Conservation (phyloP, 2,113 vertebrate genomes). For the Malurus elegans region DNA sequence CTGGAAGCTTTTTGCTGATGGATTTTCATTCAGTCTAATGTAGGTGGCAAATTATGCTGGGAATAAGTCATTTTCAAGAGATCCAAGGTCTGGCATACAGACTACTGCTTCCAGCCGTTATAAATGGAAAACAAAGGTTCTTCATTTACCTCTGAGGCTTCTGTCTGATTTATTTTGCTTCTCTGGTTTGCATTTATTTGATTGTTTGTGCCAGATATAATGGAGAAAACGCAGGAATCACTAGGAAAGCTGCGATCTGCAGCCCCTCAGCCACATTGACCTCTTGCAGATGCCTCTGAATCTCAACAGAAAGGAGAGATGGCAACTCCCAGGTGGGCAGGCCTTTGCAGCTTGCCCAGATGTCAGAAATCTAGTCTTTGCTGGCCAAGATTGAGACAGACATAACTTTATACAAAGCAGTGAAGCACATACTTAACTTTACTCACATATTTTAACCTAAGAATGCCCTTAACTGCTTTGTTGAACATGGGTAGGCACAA, state of each 20-base stretch:
- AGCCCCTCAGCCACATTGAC: neutral
- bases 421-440: neutral
- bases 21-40: constrained; percentile 54
- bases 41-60: constrained; percentile 36
- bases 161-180: constrained; percentile 36
- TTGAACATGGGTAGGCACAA: neutral
- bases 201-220: constrained; percentile 61
- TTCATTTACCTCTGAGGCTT: constrained; percentile 65
- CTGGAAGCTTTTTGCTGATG: constrained; percentile 39
- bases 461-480: neutral
- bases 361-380: neutral
- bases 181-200: constrained; percentile 56
- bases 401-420: neutral
- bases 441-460: neutral
- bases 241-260: constrained; percentile 21
- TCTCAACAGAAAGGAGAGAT: neutral
- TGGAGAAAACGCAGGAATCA: constrained; percentile 32
- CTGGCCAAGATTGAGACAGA: neutral
- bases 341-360: neutral
- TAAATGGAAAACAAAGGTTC: constrained; percentile 64
- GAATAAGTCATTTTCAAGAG: constrained; percentile 39
- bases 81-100: constrained; percentile 34
- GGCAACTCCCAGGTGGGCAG: neutral
- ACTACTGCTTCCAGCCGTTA: constrained; percentile 21
- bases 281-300: neutral